A percentile compares a stretch with the other conserved stretches of the same genome.
Conservation (phyloP, 1,140 invertebrate genomes). For the Lucilia sericata region DNA sequence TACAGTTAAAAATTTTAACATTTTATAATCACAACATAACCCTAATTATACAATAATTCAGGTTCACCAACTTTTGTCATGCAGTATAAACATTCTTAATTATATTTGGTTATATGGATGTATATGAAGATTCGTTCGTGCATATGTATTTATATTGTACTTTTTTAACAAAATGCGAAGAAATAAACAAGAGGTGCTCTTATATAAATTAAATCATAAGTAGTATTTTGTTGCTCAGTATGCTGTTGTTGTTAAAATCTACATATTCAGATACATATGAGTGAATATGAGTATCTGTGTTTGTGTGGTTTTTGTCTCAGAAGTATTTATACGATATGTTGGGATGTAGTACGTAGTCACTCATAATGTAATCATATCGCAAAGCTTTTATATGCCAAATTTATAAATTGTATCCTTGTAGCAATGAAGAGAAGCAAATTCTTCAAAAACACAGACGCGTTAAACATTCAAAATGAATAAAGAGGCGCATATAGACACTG, state of each 20-base stretch:
- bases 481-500: not conserved
- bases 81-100: no score
- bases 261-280: no score
- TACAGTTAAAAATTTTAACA: no score
- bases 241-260: no score
- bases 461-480: not conserved
- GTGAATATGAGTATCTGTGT: no score
- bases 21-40: no score
- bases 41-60: no score
- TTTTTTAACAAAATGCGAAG: not conserved
- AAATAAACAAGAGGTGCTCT: not conserved
- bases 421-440: not conserved
- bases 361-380: not conserved
- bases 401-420: no score
- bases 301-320: not conserved
- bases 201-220: constrained; percentile 8
- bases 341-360: not conserved
- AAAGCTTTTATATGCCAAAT: not conserved
- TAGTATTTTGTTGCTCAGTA: not conserved
- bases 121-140: not conserved
- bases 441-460: not conserved
- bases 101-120: no score
- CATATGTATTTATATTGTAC: not conserved
- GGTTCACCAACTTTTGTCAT: no score
- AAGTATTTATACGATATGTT: not conserved